Evolutionary conservation across 2,113 vertebrate species (phyloP), one percentile per base, ranked within the genome.

Genomic region (Neogale vison): DNA sequence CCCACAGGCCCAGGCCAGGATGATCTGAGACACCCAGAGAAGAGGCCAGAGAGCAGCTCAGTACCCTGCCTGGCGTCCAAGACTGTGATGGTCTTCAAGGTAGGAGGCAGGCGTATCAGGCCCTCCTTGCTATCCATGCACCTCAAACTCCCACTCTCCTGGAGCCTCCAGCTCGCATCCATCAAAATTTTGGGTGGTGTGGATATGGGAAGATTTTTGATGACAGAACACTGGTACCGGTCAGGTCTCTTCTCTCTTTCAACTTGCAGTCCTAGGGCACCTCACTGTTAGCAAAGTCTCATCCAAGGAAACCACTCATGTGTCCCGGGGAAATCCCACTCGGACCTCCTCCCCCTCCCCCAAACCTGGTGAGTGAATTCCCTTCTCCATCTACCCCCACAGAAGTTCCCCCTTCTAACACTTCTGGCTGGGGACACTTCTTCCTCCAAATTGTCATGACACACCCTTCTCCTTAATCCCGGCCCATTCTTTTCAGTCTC

Each of bases 191-290:
- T 4, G 42, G 36, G 11, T 29, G 11, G 20, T 20, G 24, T 61
- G 36, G 24, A 13, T 5, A 10, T 1, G 1, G 31, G 45, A 50
- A 13, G 24, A 42, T 4, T 42, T 42, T 39, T 9, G 11, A 59
- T 13, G 67, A 45, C 8, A 31, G 50, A 14, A 13, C 6, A 31
- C n/a, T 42, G 77, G 34, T 2, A 50, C 20, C 1, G 4, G 11
- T 0, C 6, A 42, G 34, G 21, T 47, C 45, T 34, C 39, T 0
- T 2, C 15, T 15, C 6, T 15, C 14, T 14, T 23, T 4, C 34
- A 39, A 0, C 23, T 1, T 59, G 47, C 21, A 24, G 67, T 15
- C 39, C 11, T 29, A 6, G 6, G 3, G 0, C 7, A 21, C 2
- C 34, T 45, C 31, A 10, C 42, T 2, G 42, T 34, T 7, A n/a